A percentile compares a stretch with the other conserved stretches of the same genome.
Conservation (phyloP, 2,888 invertebrate genomes). For the Brachycybe producta region DNA sequence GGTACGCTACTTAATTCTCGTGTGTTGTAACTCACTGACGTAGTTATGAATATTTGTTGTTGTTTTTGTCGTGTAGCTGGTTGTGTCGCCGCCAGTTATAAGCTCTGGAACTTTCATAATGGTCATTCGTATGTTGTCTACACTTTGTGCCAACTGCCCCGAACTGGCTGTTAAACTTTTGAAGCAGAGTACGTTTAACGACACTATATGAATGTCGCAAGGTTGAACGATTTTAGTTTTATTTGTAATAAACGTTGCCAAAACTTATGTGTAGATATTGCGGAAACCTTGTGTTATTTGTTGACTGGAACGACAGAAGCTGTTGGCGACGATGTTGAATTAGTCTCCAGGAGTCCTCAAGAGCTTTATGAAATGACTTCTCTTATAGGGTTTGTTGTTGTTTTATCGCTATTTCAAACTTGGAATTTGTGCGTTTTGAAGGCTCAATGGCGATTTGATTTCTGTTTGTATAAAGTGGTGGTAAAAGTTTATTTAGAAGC, state of each 20-base stretch:
- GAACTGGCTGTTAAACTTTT: constrained; percentile 81
- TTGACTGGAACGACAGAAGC: constrained; percentile 70
- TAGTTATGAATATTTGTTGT: background rate
- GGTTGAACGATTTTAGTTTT: background rate
- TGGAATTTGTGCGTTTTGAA: background rate
- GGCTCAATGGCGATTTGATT: background rate
- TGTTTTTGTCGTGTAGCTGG: constrained; percentile 45
- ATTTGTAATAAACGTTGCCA: constrained; percentile 2
- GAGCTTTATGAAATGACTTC: constrained; percentile 96
- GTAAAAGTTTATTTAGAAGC: background rate
- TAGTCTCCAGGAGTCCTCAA: constrained; percentile 82
- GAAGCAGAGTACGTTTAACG: constrained; percentile 52
- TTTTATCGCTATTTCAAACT: constrained; percentile 5
- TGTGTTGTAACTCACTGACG: constrained; percentile 1
- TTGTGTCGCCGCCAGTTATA: constrained; percentile 87
- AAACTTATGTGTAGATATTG: constrained; percentile 64
- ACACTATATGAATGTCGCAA: background rate
- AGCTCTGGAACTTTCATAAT: constrained; percentile 92
- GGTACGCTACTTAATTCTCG: constrained; percentile 39
- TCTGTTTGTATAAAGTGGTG: background rate
- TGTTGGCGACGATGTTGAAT: constrained; percentile 46
- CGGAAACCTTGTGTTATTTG: constrained; percentile 84
- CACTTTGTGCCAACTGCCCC: constrained; percentile 91
- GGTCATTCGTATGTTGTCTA: constrained; percentile 87
- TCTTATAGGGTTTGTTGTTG: constrained; percentile 63